phyloP scores from a whole-genome alignment of 2,113 vertebrate species.

The Megaptera novaeangliae region DNA sequence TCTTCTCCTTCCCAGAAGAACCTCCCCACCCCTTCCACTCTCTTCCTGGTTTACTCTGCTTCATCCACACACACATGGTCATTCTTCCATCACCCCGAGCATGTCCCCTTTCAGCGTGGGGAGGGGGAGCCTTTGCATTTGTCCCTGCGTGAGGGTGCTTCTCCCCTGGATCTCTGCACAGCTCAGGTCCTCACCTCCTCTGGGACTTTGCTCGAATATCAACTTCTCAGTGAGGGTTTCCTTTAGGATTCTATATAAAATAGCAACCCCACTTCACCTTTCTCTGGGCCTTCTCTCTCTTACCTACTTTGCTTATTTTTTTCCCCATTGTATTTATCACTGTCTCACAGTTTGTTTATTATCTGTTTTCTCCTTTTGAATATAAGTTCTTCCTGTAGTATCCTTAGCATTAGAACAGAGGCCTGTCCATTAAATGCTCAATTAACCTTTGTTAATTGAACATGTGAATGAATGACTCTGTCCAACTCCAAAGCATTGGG shows the following conservation, averaged over 20 bases:
- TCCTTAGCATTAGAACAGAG: background rate
- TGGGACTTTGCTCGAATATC: background rate
- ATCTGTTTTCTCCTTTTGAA: background rate
- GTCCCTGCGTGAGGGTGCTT: background rate
- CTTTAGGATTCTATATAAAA: background rate
- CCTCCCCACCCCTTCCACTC: background rate
- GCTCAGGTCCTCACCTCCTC: background rate
- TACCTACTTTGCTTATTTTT: background rate
- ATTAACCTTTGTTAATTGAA: background rate
- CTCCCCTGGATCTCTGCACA: background rate
- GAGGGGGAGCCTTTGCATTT: background rate
- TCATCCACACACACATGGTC: too few species aligned
- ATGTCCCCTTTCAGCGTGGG: rapidly evolving
- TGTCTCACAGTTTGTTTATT: background rate
- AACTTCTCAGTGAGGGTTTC: background rate
- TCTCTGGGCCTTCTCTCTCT: background rate
- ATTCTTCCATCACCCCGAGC: background rate
- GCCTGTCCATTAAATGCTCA: background rate
- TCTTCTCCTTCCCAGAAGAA: background rate
- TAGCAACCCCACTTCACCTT: background rate
- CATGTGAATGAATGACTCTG: background rate
- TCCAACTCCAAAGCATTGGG: background rate
- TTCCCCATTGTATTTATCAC: background rate
- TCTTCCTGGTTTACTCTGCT: background rate
- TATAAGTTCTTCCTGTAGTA: background rate